Percentiles rank a stretch among this genome's conserved stretches.
These are phyloP conservation scores for Istiophorus platypterus DNA, from an alignment of 2,113 vertebrate genomes.

Conservation along the genomic window DNA sequence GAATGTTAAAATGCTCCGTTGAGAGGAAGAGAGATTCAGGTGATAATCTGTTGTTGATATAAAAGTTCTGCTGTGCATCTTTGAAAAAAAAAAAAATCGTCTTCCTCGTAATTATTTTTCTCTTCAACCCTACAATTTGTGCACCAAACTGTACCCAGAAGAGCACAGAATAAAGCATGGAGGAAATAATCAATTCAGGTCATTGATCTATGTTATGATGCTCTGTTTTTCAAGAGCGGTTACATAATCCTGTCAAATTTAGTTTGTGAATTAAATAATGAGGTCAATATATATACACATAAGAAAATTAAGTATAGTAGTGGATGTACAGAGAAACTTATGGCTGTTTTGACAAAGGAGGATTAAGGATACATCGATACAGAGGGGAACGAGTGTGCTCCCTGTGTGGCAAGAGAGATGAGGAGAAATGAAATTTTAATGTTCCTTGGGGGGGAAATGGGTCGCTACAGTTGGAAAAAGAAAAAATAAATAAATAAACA, in stretches of 20 bases:
- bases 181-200: conserved; percentile 13
- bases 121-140: not conserved
- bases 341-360: conserved; percentile 4
- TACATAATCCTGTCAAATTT: conserved; percentile 5
- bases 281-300: not conserved
- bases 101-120: no score
- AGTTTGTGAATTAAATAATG: not conserved
- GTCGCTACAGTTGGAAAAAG: conserved; percentile 2
- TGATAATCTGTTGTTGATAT: not conserved
- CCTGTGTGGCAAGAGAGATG: conserved; percentile 1
- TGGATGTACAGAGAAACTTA: not conserved
- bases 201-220: conserved; percentile 13
- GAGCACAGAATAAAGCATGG: not conserved
- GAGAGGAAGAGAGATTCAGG: not conserved
- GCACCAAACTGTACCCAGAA: not conserved
- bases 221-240: not conserved
- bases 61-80: not conserved
- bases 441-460: conserved; percentile 8
- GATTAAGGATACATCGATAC: conserved; percentile 28
- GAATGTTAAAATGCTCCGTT: no score
- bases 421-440: conserved; percentile 36
- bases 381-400: conserved; percentile 2
- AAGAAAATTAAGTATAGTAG: not conserved
- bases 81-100: conserved; percentile 4
- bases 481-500: not conserved